Conservation (phyloP, 2,888 invertebrate genomes). For the Drosophila demipolita region DNA sequence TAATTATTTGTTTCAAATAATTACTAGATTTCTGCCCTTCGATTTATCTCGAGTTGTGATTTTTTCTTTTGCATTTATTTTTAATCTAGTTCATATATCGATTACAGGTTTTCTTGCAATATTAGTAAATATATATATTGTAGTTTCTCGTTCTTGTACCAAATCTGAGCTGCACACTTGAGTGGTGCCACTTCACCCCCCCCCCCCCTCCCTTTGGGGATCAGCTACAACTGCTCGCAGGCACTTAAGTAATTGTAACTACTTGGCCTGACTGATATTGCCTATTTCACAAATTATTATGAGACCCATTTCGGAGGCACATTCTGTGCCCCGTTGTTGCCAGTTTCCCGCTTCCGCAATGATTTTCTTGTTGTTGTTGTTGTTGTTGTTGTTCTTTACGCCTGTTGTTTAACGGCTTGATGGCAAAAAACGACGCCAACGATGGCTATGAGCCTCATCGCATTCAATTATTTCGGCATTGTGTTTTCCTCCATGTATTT, state of each 20-base stretch:
- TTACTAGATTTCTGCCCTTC: neutral
- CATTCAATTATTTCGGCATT: constrained; percentile 81
- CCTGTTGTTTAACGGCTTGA: constrained; percentile 80
- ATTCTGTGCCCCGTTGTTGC: constrained; percentile 46
- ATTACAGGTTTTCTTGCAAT: neutral
- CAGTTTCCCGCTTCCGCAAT: constrained; percentile 30
- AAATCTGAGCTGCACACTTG: neutral
- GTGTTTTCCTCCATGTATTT: constrained; percentile 57
- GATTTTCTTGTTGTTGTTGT: constrained; percentile 40
- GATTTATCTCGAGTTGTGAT: neutral
- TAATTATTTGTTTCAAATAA: neutral
- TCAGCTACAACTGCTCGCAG: constrained; percentile 43
- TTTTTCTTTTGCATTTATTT: neutral
- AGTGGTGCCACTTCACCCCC: neutral
- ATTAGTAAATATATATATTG: neutral
- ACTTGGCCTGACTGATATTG: constrained; percentile 77
- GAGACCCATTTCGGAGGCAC: constrained; percentile 74
- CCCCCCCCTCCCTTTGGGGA: constrained; percentile 1
- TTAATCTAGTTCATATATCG: neutral
- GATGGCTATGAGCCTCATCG: constrained; percentile 79
- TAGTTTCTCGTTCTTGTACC: neutral
- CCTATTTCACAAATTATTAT: constrained; percentile 80
- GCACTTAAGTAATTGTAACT: constrained; percentile 80
- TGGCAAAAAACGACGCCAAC: constrained; percentile 72
- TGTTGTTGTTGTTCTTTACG: constrained; percentile 60